phyloP scores from a whole-genome alignment of 2,888 invertebrate genomes.

The Sarcophaga variegata region DNA sequence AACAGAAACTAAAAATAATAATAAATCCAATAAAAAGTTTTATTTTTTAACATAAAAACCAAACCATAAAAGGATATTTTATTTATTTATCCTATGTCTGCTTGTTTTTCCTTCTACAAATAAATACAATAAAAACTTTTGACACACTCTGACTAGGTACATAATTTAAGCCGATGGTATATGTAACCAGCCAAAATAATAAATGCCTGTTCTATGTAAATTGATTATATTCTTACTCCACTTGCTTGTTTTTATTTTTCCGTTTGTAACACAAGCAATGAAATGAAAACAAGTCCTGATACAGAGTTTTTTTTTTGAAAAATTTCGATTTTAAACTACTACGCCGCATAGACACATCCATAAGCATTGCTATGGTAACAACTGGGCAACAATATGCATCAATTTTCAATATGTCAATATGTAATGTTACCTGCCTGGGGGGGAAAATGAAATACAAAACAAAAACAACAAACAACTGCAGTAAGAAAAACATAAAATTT shows the following conservation, averaged over 20 bases:
- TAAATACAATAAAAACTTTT: neutral
- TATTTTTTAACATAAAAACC: neutral
- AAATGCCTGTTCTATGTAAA: neutral
- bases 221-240: neutral
- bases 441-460: neutral
- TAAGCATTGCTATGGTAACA: neutral
- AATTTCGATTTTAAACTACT: too few relatives aligned
- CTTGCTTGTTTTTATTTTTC: neutral
- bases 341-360: neutral
- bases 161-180: neutral
- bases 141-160: constrained; percentile 4
- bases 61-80: constrained; percentile 26
- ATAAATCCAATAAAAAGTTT: constrained; percentile 14
- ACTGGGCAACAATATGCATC: constrained; percentile 39
- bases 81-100: neutral
- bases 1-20: neutral
- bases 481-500: neutral
- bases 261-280: neutral
- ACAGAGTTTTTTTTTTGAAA: too few relatives aligned
- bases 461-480: constrained; percentile 9
- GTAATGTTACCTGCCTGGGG: constrained; percentile 3
- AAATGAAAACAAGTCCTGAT: too few relatives aligned
- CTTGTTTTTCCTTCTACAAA: neutral
- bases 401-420: constrained; percentile 59
- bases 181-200: neutral